Conservation (phyloP, 2,888 invertebrate species). For the Lasioglossum figueresi region DNA sequence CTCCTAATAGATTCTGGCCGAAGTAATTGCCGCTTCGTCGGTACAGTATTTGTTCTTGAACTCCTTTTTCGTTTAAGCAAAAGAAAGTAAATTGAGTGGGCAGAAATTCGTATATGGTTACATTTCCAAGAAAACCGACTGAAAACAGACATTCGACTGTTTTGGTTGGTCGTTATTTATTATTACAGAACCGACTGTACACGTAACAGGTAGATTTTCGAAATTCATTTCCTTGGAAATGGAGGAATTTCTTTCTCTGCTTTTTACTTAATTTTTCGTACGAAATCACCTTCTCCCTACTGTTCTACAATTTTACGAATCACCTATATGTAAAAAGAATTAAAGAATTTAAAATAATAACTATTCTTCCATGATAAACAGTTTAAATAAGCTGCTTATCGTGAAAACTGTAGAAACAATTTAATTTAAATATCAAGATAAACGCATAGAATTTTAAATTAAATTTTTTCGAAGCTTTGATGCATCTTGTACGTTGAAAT, state of each 20-base stretch:
- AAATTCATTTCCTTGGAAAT: background rate
- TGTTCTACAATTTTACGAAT: background rate
- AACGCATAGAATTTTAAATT: background rate
- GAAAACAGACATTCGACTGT: background rate
- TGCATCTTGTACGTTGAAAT: background rate
- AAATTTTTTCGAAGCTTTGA: background rate
- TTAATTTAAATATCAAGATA: background rate
- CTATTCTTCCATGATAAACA: background rate
- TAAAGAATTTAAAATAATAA: background rate
- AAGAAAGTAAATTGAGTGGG: background rate
- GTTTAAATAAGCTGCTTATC: background rate
- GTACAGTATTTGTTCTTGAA: background rate
- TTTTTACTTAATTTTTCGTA: background rate
- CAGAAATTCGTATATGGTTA: background rate
- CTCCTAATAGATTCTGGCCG: slow-evolving; percentile 6
- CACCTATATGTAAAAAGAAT: background rate
- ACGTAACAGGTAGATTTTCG: background rate
- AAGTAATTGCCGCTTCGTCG: slow-evolving; percentile 2
- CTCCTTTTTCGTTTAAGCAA: background rate
- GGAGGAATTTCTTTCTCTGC: background rate
- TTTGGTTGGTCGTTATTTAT: background rate
- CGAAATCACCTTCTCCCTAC: background rate
- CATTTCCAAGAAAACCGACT: background rate
- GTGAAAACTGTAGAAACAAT: background rate
- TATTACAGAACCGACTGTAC: background rate